Conservation (phyloP, 2,888 invertebrate species). For the Calephelis perditalis region DNA sequence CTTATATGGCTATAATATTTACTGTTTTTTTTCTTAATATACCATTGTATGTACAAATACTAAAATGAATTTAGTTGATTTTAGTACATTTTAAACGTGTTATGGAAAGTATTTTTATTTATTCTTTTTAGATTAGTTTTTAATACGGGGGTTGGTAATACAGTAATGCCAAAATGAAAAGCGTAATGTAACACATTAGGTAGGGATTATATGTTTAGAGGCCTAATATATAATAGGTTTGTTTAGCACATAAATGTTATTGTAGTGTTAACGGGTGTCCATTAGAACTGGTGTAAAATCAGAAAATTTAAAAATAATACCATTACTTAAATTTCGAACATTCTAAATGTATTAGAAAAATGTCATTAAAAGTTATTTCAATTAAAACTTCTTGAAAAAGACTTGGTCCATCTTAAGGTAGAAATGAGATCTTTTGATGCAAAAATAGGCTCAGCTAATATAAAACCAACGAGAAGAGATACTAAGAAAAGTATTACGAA, state of each 20-base stretch:
- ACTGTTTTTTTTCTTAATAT: constrained; percentile 10
- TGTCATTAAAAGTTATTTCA: too few relatives aligned
- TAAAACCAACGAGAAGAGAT: too few relatives aligned
- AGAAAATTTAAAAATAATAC: too few relatives aligned
- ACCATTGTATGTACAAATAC: constrained; percentile 9
- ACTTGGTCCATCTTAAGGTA: too few relatives aligned
- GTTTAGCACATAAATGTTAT: constrained; percentile 7
- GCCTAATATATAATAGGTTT: constrained; percentile 6
- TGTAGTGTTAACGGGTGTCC: constrained; percentile 7
- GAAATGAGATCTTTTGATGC: too few relatives aligned
- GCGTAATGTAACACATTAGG: not conserved
- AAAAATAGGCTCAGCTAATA: too few relatives aligned
- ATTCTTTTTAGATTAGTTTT: constrained; percentile 16
- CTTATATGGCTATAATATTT: constrained; percentile 34
- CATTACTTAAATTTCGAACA: too few relatives aligned
- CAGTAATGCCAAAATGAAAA: constrained; percentile 6
- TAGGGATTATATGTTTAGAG: constrained; percentile 7
- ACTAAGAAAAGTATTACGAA: too few relatives aligned
- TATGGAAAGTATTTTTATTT: constrained; percentile 21
- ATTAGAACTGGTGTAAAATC: not conserved
- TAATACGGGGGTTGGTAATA: constrained; percentile 12
- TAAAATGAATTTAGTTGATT: constrained; percentile 16
- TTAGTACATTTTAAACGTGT: constrained; percentile 19
- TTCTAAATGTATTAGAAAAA: too few relatives aligned
- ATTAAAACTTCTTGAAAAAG: too few relatives aligned